Conservation (phyloP, 2,888 invertebrate genomes). For the Gastrophysa polygoni region DNA sequence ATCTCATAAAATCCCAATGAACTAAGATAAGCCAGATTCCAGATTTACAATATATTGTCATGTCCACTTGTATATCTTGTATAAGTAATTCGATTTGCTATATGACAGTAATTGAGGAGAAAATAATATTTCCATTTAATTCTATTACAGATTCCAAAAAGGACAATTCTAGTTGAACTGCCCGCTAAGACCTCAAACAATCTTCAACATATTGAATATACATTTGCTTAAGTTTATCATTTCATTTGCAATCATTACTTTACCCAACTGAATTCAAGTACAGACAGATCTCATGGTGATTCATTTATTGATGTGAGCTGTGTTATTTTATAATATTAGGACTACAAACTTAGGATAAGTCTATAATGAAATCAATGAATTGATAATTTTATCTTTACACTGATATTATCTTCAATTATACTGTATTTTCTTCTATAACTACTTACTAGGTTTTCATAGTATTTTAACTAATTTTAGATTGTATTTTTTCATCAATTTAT, state of each 20-base stretch:
- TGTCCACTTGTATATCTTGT: too few relatives aligned
- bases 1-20: too few relatives aligned
- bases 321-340: conserved; percentile 44
- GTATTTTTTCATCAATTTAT: conserved; percentile 32
- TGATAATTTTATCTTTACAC: conserved; percentile 30
- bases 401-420: conserved; percentile 26
- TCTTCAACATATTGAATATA: conserved; percentile 14
- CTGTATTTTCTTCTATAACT: conserved; percentile 29
- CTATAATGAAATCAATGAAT: conserved; percentile 36
- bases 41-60: too few relatives aligned
- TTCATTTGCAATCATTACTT: conserved; percentile 9
- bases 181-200: conserved; percentile 23
- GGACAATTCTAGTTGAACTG: conserved; percentile 38
- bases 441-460: conserved; percentile 23
- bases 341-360: conserved; percentile 28
- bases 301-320: conserved; percentile 39
- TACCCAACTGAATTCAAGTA: conserved; percentile 19
- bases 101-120: too few relatives aligned
- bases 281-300: conserved; percentile 40
- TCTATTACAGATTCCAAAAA: conserved; percentile 65
- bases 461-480: conserved; percentile 11
- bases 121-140: too few relatives aligned
- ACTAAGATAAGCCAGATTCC: too few relatives aligned
- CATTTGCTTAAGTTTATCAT: conserved; percentile 32
- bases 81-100: too few relatives aligned